Evolutionary conservation across 2,888 invertebrate genomes (phyloP), one percentile per base, ranked within the genome.

Genomic region (Aelia acuminata): DNA sequence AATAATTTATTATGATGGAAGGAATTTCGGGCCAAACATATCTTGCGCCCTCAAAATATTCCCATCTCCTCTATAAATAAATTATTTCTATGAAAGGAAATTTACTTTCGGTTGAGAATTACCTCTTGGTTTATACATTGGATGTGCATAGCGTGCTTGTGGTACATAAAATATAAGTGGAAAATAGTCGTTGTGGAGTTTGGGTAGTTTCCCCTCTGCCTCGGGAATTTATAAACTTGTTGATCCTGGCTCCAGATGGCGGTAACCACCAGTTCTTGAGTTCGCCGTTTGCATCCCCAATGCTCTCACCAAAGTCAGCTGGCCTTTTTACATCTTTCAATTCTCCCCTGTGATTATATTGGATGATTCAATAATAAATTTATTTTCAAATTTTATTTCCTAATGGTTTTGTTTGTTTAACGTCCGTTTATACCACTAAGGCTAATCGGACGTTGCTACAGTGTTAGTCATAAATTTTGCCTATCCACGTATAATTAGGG

Each of bases 131-230:
- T 70, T 70, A 70, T 70, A 35, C 63, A 70, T 35, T 18, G 63
- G 35, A 15, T 35, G 63, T 7, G 31, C 63, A 35, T 57, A 22
- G 31, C 31, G 18, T 18, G 1, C 3, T 43, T 10, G 7, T 31
- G 18, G 5, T 70, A 70, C 63, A 70, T 70, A 70, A 70, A 70
- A 70, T 70, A 70, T 70, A 70, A 70, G 63, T 70, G 63, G 31
- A 31, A 70, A 70, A 70, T 70, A 31, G 63, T 70, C 63, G 4
- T 70, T 20, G 4, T 8, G 7, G 18, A 20, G 63, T 2, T 31
- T 4, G 35, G 35, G 63, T 31, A 35, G 35, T 31, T 70, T 50
- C 35, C 35, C 63, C 63, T 70, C 20, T 20, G 31, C 63, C 20
- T 35, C 18, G 15, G 35, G 63, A 70, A 70, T 70, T 70, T 70